Evolutionary conservation across 2,797 vertebrate species (phyloP), one percentile per base, ranked within the genome.

Genomic region (Philypnodon macrostomus): DNA sequence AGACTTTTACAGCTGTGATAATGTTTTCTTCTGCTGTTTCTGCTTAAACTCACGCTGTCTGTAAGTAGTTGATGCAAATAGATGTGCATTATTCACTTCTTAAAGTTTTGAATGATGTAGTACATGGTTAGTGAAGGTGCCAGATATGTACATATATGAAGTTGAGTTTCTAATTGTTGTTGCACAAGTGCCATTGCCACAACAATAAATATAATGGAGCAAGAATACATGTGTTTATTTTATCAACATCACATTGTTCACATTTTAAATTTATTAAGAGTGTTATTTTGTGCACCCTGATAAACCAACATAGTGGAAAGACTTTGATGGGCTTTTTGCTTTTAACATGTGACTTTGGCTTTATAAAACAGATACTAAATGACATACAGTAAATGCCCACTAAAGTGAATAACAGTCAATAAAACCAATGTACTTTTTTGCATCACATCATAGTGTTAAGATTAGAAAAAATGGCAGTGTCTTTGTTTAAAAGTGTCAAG

Each of bases 381-480:
- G n/a, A 14, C n/a, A 9, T 30, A 10, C 27, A 14, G 7, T 19
- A 14, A 17, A 27, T 11, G 14, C 7, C 24, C n/a, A 12, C 38
- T 14, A 4, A 12, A 5, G 24, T 17, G 27, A 40, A 40, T 26
- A 4, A 24, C 37, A 40, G 38, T 15, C 4, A 41, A 50, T 12
- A 58, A 58, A 26, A 51, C 21, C 5, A 8, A 38, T 14, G 40
- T 33, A 35, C 19, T 49, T 15, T 58, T 63, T 56, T 30, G 27
- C n/a, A 44, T 40, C 37, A 40, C 41, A 53, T 67, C 37, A 16
- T 70, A 71, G 73, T 73, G 38, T n/a, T 18, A 4, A 7, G 44
- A 17, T 15, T 44, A 24, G 10, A 2, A 11, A 10, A 33, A 30
- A 27, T 26, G 1, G 4, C 18, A 3, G 17, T 44, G 23, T 60